Evolutionary conservation across 2,888 invertebrate species (phyloP).

Genomic region (Isoperla grammatica): DNA sequence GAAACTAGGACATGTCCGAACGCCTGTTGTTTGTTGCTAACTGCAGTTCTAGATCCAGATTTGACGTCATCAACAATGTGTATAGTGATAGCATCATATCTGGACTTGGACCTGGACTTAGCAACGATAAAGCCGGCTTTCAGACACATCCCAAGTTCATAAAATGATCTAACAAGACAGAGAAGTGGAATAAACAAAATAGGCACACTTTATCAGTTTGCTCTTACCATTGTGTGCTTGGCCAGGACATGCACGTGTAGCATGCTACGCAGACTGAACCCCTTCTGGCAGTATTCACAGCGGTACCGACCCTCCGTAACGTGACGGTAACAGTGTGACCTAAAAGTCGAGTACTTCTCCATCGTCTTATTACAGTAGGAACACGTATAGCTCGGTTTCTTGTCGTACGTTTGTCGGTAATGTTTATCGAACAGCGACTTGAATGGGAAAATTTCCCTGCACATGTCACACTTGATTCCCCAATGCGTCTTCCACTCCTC

Average conservation of each 20-base stretch:
- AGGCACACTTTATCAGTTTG: too few species aligned
- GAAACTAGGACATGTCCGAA: too few species aligned
- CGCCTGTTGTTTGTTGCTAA: too few species aligned
- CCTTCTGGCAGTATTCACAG: slow-evolving; percentile 52
- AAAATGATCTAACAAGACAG: too few species aligned
- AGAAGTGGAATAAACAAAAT: too few species aligned
- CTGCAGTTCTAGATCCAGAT: too few species aligned
- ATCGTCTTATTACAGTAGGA: slow-evolving; percentile 52
- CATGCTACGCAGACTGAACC: slow-evolving; percentile 50
- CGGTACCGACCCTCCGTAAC: slow-evolving; percentile 51
- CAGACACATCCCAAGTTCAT: too few species aligned
- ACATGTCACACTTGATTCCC: slow-evolving; percentile 53
- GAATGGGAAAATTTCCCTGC: slow-evolving; percentile 48
- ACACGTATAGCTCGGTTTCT: slow-evolving; percentile 52
- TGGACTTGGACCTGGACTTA: too few species aligned
- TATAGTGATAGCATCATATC: too few species aligned
- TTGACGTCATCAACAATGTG: too few species aligned
- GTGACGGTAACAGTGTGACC: slow-evolving; percentile 54
- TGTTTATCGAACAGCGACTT: slow-evolving; percentile 51
- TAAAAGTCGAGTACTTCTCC: slow-evolving; percentile 50
- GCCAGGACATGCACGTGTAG: slow-evolving; percentile 51
- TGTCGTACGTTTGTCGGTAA: slow-evolving; percentile 42
- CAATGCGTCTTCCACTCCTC: slow-evolving; percentile 45
- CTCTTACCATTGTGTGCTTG: slow-evolving; percentile 43
- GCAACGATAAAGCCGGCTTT: too few species aligned